phyloP scores from a whole-genome alignment of 2,888 invertebrate species.

The Tenthredo amoena region DNA sequence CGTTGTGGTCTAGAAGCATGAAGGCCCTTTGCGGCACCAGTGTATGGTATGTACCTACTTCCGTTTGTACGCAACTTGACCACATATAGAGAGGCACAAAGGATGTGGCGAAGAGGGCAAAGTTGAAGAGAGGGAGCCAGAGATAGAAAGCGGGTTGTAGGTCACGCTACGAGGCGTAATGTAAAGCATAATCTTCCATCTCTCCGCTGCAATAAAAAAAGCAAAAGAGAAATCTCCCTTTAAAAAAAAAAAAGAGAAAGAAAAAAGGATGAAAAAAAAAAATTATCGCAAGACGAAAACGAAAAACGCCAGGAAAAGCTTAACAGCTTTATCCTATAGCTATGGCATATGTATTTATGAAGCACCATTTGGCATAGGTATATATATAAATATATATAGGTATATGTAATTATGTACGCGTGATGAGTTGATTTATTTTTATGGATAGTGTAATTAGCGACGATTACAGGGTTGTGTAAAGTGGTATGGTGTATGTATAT shows the following conservation, averaged over 20 bases:
- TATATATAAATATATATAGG: background rate
- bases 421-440: background rate
- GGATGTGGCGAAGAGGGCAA: conserved; percentile 39
- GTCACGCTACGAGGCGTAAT: conserved; percentile 39
- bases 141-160: conserved; percentile 7
- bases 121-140: conserved; percentile 16
- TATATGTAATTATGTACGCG: too few species aligned
- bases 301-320: background rate
- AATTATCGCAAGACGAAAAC: background rate
- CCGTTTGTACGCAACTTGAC: conserved; percentile 42
- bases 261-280: background rate
- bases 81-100: conserved; percentile 34
- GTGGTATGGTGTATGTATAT: background rate
- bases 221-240: background rate
- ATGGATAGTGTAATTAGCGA: background rate
- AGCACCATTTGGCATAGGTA: background rate
- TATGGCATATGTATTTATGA: background rate
- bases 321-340: background rate
- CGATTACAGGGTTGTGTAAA: too few species aligned
- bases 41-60: background rate
- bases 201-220: background rate
- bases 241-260: background rate
- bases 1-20: background rate
- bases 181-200: conserved; percentile 13
- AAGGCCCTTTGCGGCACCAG: conserved; percentile 21